Evolutionary conservation across 2,797 vertebrate genomes (phyloP), one percentile per base, ranked within the genome.

Genomic region (Cirrhinus molitorella): DNA sequence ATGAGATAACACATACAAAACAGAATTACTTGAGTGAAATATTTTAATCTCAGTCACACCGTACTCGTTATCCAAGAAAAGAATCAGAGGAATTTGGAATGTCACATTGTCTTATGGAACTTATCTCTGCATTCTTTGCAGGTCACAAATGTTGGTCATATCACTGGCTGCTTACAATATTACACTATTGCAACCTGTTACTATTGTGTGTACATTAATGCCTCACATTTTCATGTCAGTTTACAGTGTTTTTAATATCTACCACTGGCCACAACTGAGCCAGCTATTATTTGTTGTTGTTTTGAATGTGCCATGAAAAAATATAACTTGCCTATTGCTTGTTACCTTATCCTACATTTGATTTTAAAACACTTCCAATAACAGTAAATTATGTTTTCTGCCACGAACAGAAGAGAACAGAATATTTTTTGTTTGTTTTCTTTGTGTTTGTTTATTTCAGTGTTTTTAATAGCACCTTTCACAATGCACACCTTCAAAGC

Each of bases 31-130:
- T 21, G 1, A n/a, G 7, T 53, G 49, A 47, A 73, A 37, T 84
- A 65, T 63, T 63, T 83, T 91, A 91, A 92, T 92, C 91, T 91
- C 85, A 75, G 63, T 89, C 91, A 92, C 77, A 83, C 86, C 83
- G 37, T 70, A 76, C 84, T 79, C 87, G 90, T 90, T 91, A 91
- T 51, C 73, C 76, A 66, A 78, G n/a, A 59, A 73, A n/a, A 65
- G 51, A 51, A 79, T 63, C 34, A 1, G 75, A 87, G 67, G 88
- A 89, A 88, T 53, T 45, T 75, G 17, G 21, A 85, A 66, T 55
- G 28, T 16, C 25, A 68, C 61, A 79, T 17, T 57, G 49, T 68
- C 25, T 57, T 73, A 53, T 43, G 37, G 49, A 11, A 57, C 7
- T n/a, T 28, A 34, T 66, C 34, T 75, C 53, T 84, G 70, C 19